A percentile compares a stretch with the other conserved stretches of the same genome.
These are phyloP conservation scores for Pionites leucogaster DNA, from an alignment of 2,113 vertebrate genomes.

Conservation along the genomic window DNA sequence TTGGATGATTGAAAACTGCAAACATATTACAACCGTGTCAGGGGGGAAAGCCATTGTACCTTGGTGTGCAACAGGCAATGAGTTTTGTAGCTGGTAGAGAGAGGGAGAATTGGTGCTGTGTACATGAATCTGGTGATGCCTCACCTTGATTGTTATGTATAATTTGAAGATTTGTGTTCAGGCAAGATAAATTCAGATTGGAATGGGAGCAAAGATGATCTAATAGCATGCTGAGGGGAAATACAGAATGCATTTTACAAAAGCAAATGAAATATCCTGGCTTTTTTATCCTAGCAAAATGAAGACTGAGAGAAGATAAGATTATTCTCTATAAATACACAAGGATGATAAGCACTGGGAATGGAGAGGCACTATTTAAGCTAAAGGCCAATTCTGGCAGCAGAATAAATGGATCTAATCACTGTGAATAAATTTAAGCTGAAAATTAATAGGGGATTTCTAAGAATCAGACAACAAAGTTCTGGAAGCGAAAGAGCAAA, in stretches of 20 bases:
- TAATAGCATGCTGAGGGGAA: not conserved
- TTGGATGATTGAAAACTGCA: not conserved
- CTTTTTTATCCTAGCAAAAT: constrained; percentile 22
- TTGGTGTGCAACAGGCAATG: not conserved
- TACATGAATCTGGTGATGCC: not conserved
- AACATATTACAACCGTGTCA: accelerated
- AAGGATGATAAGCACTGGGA: constrained; percentile 8
- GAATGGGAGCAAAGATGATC: not conserved
- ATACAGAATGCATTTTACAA: not conserved
- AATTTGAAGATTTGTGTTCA: not conserved
- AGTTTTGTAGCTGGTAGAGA: not conserved
- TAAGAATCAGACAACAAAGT: not conserved
- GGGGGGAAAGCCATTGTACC: not conserved
- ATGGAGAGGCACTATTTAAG: constrained; percentile 16
- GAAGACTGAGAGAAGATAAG: constrained; percentile 31
- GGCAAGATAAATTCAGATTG: not conserved
- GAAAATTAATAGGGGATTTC: constrained; percentile 42
- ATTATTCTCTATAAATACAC: constrained; percentile 24
- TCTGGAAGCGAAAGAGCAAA: not conserved
- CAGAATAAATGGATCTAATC: constrained; percentile 49
- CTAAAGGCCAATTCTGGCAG: constrained; percentile 32
- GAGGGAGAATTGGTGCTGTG: not conserved
- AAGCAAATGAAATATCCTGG: constrained; percentile 15
- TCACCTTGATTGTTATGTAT: not conserved
- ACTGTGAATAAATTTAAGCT: constrained; percentile 16